A percentile compares a stretch with the other conserved stretches of the same genome.
phyloP scores from a whole-genome alignment of 2,797 vertebrate species.

The Coendou prehensilis region DNA sequence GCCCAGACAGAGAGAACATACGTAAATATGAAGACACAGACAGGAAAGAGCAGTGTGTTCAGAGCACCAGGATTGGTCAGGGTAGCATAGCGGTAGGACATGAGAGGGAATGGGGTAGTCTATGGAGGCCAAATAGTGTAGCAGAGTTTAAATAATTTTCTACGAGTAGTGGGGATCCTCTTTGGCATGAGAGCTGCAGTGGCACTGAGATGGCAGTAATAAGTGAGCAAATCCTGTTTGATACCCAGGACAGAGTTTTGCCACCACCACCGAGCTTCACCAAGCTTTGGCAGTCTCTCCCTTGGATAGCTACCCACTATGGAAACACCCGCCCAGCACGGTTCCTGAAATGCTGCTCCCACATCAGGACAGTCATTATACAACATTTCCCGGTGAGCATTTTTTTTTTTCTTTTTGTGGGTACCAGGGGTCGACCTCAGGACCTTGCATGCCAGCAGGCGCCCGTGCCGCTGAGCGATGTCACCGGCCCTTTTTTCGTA shows the following conservation, averaged over 20 bases:
- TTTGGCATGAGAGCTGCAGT: not conserved
- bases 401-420: no score
- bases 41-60: not conserved
- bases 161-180: not conserved
- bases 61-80: not conserved
- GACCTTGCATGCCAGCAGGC: no score
- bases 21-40: not conserved
- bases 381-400: constrained; percentile 81
- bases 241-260: not conserved
- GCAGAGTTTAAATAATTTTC: not conserved
- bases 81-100: not conserved
- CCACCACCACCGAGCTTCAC: not conserved
- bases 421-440: no score
- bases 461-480: no score
- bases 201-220: not conserved
- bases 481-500: no score
- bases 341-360: constrained; percentile 77
- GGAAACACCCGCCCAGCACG: constrained; percentile 47
- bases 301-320: not conserved
- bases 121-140: not conserved
- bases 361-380: constrained; percentile 81
- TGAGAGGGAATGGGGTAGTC: not conserved
- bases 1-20: not conserved
- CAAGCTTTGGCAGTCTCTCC: not conserved
- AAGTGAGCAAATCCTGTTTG: not conserved